Conservation (phyloP, 1,140 invertebrate genomes). For the Aphelenchoides fujianensis region DNA sequence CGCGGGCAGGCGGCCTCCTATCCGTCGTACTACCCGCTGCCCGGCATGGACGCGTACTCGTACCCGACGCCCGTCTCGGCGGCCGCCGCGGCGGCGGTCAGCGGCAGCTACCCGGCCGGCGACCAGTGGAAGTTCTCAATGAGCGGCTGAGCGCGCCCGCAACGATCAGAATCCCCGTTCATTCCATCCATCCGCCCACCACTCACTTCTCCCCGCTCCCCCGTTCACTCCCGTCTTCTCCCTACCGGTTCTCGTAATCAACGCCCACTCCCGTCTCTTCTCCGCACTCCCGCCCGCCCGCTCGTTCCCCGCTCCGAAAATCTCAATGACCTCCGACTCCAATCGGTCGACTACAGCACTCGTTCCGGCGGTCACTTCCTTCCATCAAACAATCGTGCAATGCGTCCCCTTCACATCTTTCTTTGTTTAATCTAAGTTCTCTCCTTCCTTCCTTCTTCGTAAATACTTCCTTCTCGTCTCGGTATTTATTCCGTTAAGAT, state of each 20-base stretch:
- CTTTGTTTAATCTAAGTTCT: no score
- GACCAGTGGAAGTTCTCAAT: constrained; percentile 14
- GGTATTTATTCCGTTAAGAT: constrained; percentile 1
- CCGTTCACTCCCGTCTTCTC: no score
- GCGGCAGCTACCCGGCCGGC: neutral
- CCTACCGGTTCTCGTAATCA: neutral
- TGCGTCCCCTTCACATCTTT: neutral
- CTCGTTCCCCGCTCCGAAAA: neutral
- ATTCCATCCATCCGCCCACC: no score
- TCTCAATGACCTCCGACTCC: neutral
- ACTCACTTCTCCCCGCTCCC: no score
- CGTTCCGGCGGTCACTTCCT: neutral
- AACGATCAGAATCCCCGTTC: neutral
- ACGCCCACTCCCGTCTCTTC: no score
- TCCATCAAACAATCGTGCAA: neutral
- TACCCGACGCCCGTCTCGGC: constrained; percentile 6
- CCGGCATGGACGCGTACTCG: constrained; percentile 1
- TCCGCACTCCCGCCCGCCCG: neutral
- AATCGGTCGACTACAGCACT: neutral
- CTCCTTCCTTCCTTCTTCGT: neutral
- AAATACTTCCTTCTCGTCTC: neutral
- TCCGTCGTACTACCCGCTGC: neutral
- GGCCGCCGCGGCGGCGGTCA: neutral
- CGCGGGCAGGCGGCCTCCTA: constrained; percentile 10
- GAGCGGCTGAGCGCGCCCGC: no score